phyloP scores from a whole-genome alignment of 2,113 vertebrate species.

The Todiramphus saurophagus region DNA sequence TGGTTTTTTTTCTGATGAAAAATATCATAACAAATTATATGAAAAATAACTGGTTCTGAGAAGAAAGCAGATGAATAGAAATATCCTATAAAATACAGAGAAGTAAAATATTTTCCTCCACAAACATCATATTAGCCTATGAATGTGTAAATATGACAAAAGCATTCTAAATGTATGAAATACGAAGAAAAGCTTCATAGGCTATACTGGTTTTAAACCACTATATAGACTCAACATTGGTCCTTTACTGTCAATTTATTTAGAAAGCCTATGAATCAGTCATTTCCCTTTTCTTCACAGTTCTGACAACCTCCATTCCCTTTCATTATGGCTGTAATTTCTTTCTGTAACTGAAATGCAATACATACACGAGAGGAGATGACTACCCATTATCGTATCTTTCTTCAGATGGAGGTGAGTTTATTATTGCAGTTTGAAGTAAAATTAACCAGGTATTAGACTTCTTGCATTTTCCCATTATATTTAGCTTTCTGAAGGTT shows the following conservation, averaged over 20 bases:
- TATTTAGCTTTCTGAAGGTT: not conserved
- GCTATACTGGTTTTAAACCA: not conserved
- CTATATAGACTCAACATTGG: not conserved
- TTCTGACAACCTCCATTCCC: not conserved
- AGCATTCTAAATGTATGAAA: not conserved
- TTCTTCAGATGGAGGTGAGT: not conserved
- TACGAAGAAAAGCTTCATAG: not conserved
- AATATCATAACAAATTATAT: not conserved
- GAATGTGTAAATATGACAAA: not conserved
- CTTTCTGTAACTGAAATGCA: slow-evolving; percentile 11
- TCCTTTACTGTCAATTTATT: not conserved
- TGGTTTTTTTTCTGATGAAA: not conserved
- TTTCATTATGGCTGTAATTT: not conserved
- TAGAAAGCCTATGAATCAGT: not conserved
- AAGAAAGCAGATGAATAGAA: not conserved
- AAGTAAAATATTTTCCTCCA: not conserved
- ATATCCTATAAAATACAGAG: not conserved
- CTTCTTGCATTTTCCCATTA: not conserved
- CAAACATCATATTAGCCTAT: not conserved
- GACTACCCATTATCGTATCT: not conserved
- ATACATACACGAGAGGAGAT: not conserved
- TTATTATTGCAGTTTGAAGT: not conserved
- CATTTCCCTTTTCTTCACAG: not conserved
- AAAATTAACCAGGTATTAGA: not conserved
- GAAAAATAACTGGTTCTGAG: not conserved